Evolutionary conservation across 2,888 invertebrate genomes (phyloP).

Genomic region (Yponomeuta plumbellus): DNA sequence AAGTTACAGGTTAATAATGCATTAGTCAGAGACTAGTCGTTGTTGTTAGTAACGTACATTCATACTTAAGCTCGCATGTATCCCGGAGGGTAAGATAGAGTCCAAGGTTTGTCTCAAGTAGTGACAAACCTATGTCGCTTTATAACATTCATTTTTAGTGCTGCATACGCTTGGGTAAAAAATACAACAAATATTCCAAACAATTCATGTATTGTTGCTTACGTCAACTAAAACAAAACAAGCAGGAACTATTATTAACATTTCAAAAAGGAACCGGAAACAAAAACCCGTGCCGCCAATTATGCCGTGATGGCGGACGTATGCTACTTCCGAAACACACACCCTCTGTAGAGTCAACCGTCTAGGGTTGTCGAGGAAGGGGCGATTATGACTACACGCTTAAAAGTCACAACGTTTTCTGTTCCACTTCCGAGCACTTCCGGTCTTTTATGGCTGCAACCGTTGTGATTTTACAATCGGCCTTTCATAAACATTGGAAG

Average conservation of each 20-base stretch:
- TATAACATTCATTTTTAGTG: too few species aligned
- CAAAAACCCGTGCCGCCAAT: slow-evolving; percentile 66
- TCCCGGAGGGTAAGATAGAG: too few species aligned
- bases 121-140: too few species aligned
- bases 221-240: neutral
- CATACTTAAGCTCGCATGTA: too few species aligned
- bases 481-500: slow-evolving; percentile 14
- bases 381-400: slow-evolving; percentile 58
- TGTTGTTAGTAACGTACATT: too few species aligned
- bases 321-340: slow-evolving; percentile 64
- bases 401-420: slow-evolving; percentile 60
- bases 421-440: slow-evolving; percentile 50
- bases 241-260: neutral
- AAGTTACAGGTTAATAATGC: too few species aligned
- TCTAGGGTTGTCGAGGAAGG: slow-evolving; percentile 69
- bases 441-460: slow-evolving; percentile 35
- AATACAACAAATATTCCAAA: too few species aligned
- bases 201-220: too few species aligned
- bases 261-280: slow-evolving; percentile 51
- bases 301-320: slow-evolving; percentile 61
- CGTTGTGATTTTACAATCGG: slow-evolving; percentile 17
- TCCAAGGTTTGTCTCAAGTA: too few species aligned
- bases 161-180: too few species aligned
- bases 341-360: slow-evolving; percentile 40
- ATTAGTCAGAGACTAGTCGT: too few species aligned